phyloP scores from a whole-genome alignment of 2,888 invertebrate species.

The Monoplex corrugatus region DNA sequence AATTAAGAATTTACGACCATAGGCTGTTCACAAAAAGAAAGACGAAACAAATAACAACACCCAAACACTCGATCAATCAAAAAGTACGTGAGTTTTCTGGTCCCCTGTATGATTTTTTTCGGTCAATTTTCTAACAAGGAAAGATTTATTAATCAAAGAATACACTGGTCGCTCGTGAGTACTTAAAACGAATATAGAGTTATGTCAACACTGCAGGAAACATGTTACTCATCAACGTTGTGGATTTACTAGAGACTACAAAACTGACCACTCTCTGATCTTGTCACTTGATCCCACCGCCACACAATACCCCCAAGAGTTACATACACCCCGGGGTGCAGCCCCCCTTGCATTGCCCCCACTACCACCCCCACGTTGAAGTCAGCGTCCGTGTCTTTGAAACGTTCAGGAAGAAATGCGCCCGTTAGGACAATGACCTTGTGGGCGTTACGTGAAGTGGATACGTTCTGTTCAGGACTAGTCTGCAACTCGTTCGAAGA shows the following conservation, averaged over 20 bases:
- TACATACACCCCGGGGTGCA: conserved; percentile 63
- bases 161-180: too few species aligned
- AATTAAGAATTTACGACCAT: too few species aligned
- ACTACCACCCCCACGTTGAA: conserved; percentile 71
- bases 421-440: conserved; percentile 66
- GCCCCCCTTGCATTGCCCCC: conserved; percentile 61
- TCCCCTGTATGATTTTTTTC: too few species aligned
- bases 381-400: conserved; percentile 71
- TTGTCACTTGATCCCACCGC: conserved; percentile 48
- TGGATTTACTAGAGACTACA: background rate
- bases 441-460: background rate
- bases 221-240: too few species aligned
- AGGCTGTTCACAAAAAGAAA: too few species aligned
- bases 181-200: too few species aligned
- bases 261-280: conserved; percentile 43
- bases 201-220: too few species aligned
- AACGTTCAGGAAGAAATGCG: conserved; percentile 66
- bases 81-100: too few species aligned
- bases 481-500: background rate
- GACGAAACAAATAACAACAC: too few species aligned
- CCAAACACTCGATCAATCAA: too few species aligned
- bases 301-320: conserved; percentile 64
- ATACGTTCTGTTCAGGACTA: background rate
- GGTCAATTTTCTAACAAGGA: too few species aligned
- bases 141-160: too few species aligned